These are phyloP conservation scores for Anisognathus igniventris DNA, from an alignment of 2,797 vertebrate species.

Conservation along the genomic window DNA sequence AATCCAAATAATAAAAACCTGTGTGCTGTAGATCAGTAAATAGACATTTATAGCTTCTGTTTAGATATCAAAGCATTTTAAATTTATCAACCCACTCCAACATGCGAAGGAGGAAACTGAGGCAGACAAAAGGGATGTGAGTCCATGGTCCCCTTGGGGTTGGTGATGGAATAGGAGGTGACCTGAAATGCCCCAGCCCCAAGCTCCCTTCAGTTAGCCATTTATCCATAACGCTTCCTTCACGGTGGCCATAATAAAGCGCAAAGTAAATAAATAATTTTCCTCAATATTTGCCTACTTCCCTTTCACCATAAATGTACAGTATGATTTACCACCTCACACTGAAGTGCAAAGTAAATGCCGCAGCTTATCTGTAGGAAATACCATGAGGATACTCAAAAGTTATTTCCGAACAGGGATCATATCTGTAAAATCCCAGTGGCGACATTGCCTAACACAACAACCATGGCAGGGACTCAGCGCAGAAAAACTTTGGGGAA, in stretches of 20 bases:
- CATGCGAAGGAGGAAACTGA: neutral
- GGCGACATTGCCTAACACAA: neutral
- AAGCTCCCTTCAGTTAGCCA: neutral
- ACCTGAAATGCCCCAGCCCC: neutral
- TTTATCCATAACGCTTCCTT: neutral
- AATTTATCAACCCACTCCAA: fast-evolving
- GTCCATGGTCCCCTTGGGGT: neutral
- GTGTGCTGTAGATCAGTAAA: fast-evolving
- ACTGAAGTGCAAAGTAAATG: conserved; percentile 1
- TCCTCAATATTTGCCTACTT: neutral
- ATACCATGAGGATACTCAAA: neutral
- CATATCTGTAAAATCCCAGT: neutral
- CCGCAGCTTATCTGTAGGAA: neutral
- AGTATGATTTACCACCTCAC: neutral
- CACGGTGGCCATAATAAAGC: neutral
- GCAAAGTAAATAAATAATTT: neutral
- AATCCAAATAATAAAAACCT: neutral
- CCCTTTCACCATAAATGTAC: neutral
- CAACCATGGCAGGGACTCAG: neutral
- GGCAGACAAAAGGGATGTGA: neutral
- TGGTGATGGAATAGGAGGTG: neutral
- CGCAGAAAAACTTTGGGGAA: neutral
- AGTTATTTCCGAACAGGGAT: neutral
- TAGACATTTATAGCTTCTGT: neutral
- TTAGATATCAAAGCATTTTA: neutral